These are phyloP conservation scores for Argopecten irradians DNA, from an alignment of 1,140 invertebrate genomes.

Conservation along the genomic window DNA sequence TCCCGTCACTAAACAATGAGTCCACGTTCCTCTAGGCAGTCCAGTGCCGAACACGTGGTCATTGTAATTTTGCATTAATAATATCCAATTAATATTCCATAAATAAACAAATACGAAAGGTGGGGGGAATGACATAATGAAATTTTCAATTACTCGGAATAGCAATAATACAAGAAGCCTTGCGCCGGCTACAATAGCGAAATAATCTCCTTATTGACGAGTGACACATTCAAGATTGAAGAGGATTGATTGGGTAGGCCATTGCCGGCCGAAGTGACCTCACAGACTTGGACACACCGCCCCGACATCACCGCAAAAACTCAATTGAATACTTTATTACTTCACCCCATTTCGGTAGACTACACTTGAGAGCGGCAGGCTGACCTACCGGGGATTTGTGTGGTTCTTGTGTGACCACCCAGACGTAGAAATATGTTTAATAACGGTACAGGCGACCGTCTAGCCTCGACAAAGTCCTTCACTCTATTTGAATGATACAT, in stretches of 20 bases:
- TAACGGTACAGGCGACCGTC: not conserved
- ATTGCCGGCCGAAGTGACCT: conserved; percentile 4
- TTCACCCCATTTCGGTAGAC: conserved; percentile 15
- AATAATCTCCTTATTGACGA: conserved; percentile 17
- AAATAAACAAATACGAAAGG: conserved; percentile 12
- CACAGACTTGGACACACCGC: not conserved
- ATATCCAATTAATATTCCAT: conserved; percentile 23
- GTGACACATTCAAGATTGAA: conserved; percentile 21
- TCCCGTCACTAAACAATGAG: not conserved
- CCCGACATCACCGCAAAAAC: conserved; percentile 2
- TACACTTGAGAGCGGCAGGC: not conserved
- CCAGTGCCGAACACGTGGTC: conserved; percentile 10
- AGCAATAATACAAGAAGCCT: not conserved
- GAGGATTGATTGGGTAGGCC: conserved; percentile 13
- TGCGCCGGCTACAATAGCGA: not conserved
- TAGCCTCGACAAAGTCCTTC: not conserved
- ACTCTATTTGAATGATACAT: not conserved
- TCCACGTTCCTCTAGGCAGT: conserved; percentile 5
- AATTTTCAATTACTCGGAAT: conserved; percentile 18
- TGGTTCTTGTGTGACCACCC: not conserved
- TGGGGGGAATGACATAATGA: conserved; percentile 16
- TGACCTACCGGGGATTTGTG: not conserved
- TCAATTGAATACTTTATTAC: conserved; percentile 12
- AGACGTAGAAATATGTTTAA: not conserved
- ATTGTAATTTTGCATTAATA: conserved; percentile 19